These are phyloP conservation scores for Drosophila chauvacae DNA, from an alignment of 1,140 invertebrate species.

Conservation along the genomic window DNA sequence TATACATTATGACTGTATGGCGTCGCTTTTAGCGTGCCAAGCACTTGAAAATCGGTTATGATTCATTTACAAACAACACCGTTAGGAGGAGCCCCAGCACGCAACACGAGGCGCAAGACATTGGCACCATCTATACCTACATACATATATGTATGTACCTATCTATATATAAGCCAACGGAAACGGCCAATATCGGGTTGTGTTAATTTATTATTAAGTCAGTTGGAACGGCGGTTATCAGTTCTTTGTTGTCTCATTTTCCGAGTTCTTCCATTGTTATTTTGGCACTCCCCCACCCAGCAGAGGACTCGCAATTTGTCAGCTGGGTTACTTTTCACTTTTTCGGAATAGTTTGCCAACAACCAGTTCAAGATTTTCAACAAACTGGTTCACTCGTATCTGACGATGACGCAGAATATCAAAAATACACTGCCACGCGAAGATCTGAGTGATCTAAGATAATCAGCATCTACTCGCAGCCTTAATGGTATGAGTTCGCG, in stretches of 20 bases:
- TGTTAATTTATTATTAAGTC: constrained; percentile 26
- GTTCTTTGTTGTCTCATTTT: constrained; percentile 19
- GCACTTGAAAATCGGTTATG: constrained; percentile 61
- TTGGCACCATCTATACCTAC: background rate
- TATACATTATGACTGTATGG: background rate
- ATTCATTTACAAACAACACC: constrained; percentile 61
- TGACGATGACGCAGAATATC: constrained; percentile 42
- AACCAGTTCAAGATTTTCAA: constrained; percentile 54
- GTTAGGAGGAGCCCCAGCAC: constrained; percentile 39
- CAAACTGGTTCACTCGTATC: constrained; percentile 55
- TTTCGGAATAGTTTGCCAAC: constrained; percentile 40
- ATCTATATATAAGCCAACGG: constrained; percentile 30
- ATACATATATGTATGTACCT: too few species aligned
- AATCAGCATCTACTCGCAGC: constrained; percentile 2
- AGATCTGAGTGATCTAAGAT: constrained; percentile 55
- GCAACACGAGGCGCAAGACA: constrained; percentile 20
- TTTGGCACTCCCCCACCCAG: background rate
- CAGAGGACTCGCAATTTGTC: constrained; percentile 19
- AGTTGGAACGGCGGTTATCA: constrained; percentile 15
- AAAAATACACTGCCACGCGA: constrained; percentile 9
- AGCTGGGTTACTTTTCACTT: constrained; percentile 47
- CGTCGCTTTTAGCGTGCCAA: constrained; percentile 41
- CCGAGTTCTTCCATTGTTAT: background rate
- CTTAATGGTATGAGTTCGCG: constrained; percentile 7
- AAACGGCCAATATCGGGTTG: constrained; percentile 16